These are phyloP conservation scores for Tillus elongatus DNA, from an alignment of 2,888 invertebrate genomes.

Conservation along the genomic window DNA sequence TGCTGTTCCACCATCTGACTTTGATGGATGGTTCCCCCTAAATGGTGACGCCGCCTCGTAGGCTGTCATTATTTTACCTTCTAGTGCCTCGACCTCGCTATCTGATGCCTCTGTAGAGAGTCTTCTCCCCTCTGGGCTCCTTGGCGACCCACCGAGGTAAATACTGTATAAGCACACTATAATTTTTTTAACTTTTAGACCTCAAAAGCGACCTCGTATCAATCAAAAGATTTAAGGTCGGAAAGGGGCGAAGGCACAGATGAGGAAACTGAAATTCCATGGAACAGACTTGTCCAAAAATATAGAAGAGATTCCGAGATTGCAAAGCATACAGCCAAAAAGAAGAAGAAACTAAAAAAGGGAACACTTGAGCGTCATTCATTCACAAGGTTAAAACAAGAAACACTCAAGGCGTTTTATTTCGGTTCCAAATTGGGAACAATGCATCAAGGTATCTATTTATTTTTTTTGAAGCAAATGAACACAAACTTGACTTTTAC, in stretches of 20 bases:
- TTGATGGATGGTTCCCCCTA: too few species aligned
- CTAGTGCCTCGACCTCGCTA: too few species aligned
- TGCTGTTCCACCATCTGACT: too few species aligned
- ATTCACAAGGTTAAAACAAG: slow-evolving; percentile 36
- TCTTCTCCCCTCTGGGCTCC: too few species aligned
- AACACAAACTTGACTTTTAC: too few species aligned
- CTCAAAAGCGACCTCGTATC: slow-evolving; percentile 32
- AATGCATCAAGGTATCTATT: slow-evolving; percentile 33
- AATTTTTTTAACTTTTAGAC: slow-evolving; percentile 20
- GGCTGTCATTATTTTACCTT: too few species aligned
- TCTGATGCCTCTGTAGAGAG: too few species aligned
- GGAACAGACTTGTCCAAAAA: slow-evolving; percentile 32
- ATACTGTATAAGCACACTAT: too few species aligned
- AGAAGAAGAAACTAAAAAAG: slow-evolving; percentile 28
- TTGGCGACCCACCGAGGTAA: too few species aligned
- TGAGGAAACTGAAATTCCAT: slow-evolving; percentile 15
- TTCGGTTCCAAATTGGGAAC: slow-evolving; percentile 35
- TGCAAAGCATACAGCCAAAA: slow-evolving; percentile 19
- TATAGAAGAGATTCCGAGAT: slow-evolving; percentile 37
- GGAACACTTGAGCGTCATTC: slow-evolving; percentile 40
- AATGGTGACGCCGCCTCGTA: too few species aligned
- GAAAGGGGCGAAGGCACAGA: slow-evolving; percentile 16
- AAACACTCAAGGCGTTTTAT: slow-evolving; percentile 33
- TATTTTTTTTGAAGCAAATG: background rate
- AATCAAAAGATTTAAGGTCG: slow-evolving; percentile 27